phyloP scores from a whole-genome alignment of 2,888 invertebrate genomes.

The Drosophila maculinotata region DNA sequence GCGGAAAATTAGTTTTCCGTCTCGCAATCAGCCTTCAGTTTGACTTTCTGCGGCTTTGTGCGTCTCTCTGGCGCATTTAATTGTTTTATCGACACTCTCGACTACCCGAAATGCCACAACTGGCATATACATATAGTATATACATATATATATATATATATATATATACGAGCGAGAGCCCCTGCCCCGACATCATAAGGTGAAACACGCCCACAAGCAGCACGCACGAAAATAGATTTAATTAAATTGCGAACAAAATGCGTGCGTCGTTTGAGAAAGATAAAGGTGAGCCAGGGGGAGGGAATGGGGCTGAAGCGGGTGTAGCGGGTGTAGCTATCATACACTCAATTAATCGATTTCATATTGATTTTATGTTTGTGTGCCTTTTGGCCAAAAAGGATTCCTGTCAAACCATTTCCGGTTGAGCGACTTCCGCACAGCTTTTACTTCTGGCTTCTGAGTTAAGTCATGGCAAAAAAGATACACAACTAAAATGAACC shows the following conservation, averaged over 20 bases:
- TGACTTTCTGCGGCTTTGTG: constrained; percentile 62
- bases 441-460: constrained; percentile 36
- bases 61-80: constrained; percentile 63
- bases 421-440: constrained; percentile 46
- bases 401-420: constrained; percentile 61
- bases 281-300: background rate
- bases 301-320: background rate
- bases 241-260: constrained; percentile 77
- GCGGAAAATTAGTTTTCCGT: constrained; percentile 82
- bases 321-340: constrained; percentile 21
- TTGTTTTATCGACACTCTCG: constrained; percentile 77
- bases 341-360: constrained; percentile 72
- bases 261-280: constrained; percentile 31
- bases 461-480: background rate
- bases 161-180: constrained; percentile 5
- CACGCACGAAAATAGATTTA: constrained; percentile 78
- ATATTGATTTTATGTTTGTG: constrained; percentile 53
- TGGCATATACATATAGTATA: constrained; percentile 3
- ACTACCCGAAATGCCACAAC: constrained; percentile 31
- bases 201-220: constrained; percentile 67
- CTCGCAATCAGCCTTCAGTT: constrained; percentile 59
- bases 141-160: constrained; percentile 3
- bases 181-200: constrained; percentile 36
- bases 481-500: background rate
- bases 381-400: constrained; percentile 49